Percentiles rank a stretch among this genome's conserved stretches.
Conservation (phyloP, 1,140 invertebrate species). For the Frieseomelitta varia region DNA sequence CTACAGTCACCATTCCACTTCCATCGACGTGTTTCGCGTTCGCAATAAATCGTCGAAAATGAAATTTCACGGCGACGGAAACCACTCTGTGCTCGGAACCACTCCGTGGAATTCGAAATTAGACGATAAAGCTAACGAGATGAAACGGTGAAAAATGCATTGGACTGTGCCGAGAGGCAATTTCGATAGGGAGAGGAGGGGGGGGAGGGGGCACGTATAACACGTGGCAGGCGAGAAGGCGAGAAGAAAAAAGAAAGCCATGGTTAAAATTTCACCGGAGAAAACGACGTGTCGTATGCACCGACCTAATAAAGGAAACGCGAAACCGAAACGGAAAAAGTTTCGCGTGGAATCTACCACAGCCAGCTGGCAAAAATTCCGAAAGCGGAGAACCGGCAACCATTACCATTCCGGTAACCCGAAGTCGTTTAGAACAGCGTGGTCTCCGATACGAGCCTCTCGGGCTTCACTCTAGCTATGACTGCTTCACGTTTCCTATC, state of each 20-base stretch:
- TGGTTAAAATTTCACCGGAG: not conserved
- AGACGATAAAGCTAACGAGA: not conserved
- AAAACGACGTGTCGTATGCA: not conserved
- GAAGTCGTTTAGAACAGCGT: not conserved
- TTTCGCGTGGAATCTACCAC: not conserved
- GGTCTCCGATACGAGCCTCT: not conserved
- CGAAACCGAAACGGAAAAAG: not conserved
- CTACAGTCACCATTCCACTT: too few relatives aligned
- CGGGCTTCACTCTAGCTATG: not conserved
- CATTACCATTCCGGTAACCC: not conserved
- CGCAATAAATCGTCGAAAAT: not conserved
- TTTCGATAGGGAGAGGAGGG: not conserved
- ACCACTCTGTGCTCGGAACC: not conserved
- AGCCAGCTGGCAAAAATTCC: slow-evolving; percentile 4
- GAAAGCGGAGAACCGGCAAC: not conserved
- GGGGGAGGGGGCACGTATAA: too few relatives aligned
- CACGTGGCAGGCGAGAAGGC: not conserved
- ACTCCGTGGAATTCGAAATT: not conserved
- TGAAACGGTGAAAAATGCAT: not conserved
- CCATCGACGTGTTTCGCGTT: not conserved
- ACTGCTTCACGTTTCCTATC: not conserved
- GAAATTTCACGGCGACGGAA: not conserved
- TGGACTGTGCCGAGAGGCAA: not conserved
- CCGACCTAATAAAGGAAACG: not conserved
- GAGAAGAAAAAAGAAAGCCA: too few relatives aligned